Evolutionary conservation across 2,888 invertebrate genomes (phyloP), one percentile per base, ranked within the genome.

Genomic region (Bombylius major): DNA sequence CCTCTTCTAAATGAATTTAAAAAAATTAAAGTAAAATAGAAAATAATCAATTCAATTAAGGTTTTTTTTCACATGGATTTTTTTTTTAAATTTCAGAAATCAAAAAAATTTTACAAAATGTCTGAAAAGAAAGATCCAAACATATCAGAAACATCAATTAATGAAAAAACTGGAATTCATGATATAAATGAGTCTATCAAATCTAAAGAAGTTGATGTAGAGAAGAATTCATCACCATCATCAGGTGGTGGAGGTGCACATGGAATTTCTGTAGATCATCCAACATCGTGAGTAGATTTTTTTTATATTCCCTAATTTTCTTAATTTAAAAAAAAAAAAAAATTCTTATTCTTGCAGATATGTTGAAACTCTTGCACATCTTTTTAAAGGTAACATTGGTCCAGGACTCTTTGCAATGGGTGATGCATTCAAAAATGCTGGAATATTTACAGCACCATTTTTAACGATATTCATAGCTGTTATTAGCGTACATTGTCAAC

Each of bases 371-470:
- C 78, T 96, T 72, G 87, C 93, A 77, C 95, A 97, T 72, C 77
- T 97, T 58, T 84, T 97, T 69, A 92, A 95, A 70, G 96, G 95
- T 13, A 97, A 96, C 76, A 86, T 98, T 58, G 97, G 98, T 39
- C 93, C 96, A 0, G 98, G 97, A 1, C 83, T 97, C 62, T 84
- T 97, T 67, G 97, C 97, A 3, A 89, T 98, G 85, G 97, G 97
- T 8, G 87, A 91, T 69, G 97, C 94, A 1, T 89, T 95, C 70
- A 88, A 83, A 70, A 89, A 97, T 72, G 90, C 94, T 31, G 98
- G 98, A 8, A 76, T 98, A 3, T 69, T 90, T 58, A 82, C 93
- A 57, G 90, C 89, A 0, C 83, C 91, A 12, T 73, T 86, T 50
- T 81, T 89, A 54, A 84, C 94, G 0, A 76, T 87, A 0, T 57